phyloP scores from a whole-genome alignment of 2,888 invertebrate species.

The Nesidiocoris tenuis region DNA sequence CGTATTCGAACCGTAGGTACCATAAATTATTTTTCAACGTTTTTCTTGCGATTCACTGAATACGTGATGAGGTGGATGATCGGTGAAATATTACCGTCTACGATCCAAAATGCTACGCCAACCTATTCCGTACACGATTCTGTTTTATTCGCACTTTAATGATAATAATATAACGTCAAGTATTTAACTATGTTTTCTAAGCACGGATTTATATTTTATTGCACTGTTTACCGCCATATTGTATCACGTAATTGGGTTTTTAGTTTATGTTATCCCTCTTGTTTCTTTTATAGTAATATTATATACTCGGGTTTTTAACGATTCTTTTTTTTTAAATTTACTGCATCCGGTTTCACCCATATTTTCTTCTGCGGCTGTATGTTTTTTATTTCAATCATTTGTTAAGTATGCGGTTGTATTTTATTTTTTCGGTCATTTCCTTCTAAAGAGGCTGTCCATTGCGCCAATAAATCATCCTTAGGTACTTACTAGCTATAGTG shows the following conservation, averaged over 20 bases:
- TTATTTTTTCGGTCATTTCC: too few relatives aligned
- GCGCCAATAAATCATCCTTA: background rate
- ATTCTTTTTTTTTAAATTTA: too few relatives aligned
- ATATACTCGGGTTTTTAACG: too few relatives aligned
- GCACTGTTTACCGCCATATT: constrained; percentile 26
- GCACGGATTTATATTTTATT: constrained; percentile 12
- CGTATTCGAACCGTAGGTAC: background rate
- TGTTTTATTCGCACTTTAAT: background rate
- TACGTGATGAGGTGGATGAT: too few relatives aligned
- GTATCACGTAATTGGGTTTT: background rate
- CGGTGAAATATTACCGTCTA: too few relatives aligned
- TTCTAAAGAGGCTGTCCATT: too few relatives aligned
- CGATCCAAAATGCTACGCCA: background rate
- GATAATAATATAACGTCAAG: background rate
- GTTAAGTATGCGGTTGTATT: too few relatives aligned
- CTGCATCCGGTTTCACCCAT: too few relatives aligned
- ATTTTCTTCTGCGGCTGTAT: too few relatives aligned
- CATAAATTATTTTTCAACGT: background rate
- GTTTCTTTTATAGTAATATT: background rate
- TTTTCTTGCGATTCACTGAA: background rate
- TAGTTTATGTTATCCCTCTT: background rate
- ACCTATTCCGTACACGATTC: background rate
- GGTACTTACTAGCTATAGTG: constrained; percentile 39
- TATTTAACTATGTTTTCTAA: background rate
- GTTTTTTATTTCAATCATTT: too few relatives aligned